Evolutionary conservation across 1,140 invertebrate species (phyloP).

Genomic region (Drosophila sechellia): DNA sequence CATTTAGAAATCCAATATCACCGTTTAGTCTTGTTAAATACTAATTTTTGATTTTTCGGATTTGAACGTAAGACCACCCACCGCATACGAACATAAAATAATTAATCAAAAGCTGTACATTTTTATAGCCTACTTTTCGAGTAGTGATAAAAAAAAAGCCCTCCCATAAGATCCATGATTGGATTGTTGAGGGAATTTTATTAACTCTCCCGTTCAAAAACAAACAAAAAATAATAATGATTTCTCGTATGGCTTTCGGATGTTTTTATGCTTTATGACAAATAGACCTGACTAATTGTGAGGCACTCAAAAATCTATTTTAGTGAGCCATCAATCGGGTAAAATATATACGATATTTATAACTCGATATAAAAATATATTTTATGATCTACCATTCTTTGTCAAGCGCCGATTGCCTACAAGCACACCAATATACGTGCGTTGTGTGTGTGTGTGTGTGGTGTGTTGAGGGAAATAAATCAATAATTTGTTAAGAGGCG

Average conservation of each 20-base stretch:
- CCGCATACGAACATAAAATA: background rate
- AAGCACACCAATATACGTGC: background rate
- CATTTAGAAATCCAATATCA: too few species aligned
- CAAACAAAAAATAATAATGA: constrained; percentile 8
- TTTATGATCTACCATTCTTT: constrained; percentile 50
- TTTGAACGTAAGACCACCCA: constrained; percentile 6
- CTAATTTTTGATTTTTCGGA: background rate
- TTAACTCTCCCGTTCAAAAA: constrained; percentile 19
- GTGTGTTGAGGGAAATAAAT: constrained; percentile 63
- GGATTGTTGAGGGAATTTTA: constrained; percentile 25
- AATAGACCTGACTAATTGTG: constrained; percentile 71
- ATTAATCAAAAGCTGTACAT: background rate
- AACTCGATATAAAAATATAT: constrained; percentile 34
- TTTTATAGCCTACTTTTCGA: constrained; percentile 1
- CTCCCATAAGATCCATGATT: constrained; percentile 14
- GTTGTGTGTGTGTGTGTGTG: constrained; percentile 6
- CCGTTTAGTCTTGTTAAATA: too few species aligned
- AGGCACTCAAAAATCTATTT: constrained; percentile 58
- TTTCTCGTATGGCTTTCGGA: constrained; percentile 26
- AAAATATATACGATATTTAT: constrained; percentile 28
- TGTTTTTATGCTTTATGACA: constrained; percentile 58
- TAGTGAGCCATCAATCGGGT: constrained; percentile 25
- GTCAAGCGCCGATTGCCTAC: background rate
- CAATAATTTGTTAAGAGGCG: constrained; percentile 75
- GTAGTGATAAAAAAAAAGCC: background rate